phyloP scores from a whole-genome alignment of 2,113 vertebrate species.

The Okapia johnstoni region DNA sequence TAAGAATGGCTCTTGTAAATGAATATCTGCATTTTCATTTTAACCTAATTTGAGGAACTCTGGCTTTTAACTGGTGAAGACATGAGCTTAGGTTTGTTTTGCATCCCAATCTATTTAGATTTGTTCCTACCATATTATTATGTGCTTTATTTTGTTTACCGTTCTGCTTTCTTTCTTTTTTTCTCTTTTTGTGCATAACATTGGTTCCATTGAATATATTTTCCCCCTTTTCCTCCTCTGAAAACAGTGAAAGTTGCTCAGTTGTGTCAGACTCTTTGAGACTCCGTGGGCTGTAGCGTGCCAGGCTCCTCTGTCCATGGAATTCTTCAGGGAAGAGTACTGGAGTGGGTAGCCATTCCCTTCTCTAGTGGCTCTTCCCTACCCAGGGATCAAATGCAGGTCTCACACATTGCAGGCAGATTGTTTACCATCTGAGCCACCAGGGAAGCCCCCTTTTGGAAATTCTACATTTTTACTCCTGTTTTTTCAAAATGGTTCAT shows the following conservation, averaged over 20 bases:
- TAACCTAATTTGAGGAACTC: neutral
- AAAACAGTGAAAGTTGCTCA: neutral
- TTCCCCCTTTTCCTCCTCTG: neutral
- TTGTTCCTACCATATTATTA: neutral
- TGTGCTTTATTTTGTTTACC: neutral
- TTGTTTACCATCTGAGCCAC: neutral
- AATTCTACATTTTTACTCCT: neutral
- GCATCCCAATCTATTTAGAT: neutral
- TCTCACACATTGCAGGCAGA: neutral
- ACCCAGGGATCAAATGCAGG: neutral
- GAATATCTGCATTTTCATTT: neutral
- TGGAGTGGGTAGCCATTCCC: neutral
- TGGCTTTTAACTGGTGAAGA: neutral
- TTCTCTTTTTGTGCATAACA: neutral
- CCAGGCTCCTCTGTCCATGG: neutral
- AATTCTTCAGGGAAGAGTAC: neutral
- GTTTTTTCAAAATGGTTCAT: neutral
- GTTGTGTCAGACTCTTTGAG: neutral
- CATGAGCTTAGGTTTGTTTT: neutral
- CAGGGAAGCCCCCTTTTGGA: neutral
- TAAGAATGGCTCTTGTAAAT: neutral
- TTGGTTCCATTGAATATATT: neutral
- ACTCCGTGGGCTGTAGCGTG: neutral
- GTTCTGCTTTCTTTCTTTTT: neutral
- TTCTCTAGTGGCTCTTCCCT: neutral